Evolutionary conservation across 2,797 vertebrate species (phyloP).

Genomic region (Labroides dimidiatus): DNA sequence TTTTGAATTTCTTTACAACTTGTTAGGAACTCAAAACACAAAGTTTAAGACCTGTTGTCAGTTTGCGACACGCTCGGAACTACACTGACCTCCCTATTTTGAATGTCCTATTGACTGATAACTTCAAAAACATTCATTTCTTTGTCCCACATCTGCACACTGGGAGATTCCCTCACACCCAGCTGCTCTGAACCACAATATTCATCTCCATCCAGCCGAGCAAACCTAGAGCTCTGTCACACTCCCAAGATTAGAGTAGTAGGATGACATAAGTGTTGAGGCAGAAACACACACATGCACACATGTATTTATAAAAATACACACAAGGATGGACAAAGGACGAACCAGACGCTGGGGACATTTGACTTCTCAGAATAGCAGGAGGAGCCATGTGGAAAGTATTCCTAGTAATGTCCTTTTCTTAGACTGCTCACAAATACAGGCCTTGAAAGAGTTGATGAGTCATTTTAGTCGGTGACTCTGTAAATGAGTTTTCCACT

Average conservation of each 20-base stretch:
- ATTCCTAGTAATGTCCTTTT: constrained; percentile 80
- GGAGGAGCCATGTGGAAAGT: constrained; percentile 74
- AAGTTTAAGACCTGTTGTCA: background rate
- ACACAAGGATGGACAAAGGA: constrained; percentile 43
- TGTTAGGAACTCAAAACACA: background rate
- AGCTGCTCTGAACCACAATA: constrained; percentile 42
- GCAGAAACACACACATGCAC: constrained; percentile 3
- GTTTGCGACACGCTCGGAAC: background rate
- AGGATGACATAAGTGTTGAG: constrained; percentile 61
- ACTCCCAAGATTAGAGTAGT: constrained; percentile 52
- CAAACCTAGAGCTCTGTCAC: constrained; percentile 40
- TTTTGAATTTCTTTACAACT: too few relatives aligned
- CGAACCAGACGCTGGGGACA: constrained; percentile 38
- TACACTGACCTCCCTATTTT: background rate
- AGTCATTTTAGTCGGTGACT: constrained; percentile 55
- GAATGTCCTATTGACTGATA: background rate
- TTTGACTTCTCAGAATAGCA: constrained; percentile 71
- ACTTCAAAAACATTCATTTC: background rate
- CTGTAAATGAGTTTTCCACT: constrained; percentile 64
- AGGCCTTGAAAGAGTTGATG: constrained; percentile 49
- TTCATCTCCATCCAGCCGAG: constrained; percentile 44
- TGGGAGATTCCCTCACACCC: background rate
- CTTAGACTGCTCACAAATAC: constrained; percentile 62
- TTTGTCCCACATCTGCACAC: background rate
- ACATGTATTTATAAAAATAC: background rate